Evolutionary conservation across 2,888 invertebrate genomes (phyloP), one percentile per base, ranked within the genome.

Genomic region (Drepanosiphum platanoidis): DNA sequence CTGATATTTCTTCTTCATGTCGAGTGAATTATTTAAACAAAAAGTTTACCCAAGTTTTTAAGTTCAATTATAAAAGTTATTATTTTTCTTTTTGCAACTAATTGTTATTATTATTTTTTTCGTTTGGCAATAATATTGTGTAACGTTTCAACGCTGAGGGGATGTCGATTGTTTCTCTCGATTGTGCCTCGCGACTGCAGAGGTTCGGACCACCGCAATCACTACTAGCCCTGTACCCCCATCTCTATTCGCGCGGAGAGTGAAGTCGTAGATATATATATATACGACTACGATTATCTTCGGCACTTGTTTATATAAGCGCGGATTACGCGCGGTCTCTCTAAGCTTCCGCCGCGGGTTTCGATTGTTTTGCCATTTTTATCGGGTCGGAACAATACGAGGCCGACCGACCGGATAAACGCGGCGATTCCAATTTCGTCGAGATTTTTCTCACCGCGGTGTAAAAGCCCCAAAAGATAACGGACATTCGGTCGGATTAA

Each of bases 401-500:
- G 36, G 77, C 9, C 8, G 22, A 66, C 30, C 22, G 42, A 39
- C 36, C 32, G 52, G 32, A 75, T 34, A n/a, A 52, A 75, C 75
- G 52, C 46, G 52, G 30, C 80, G 27, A 80, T 70, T 80, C 68
- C 80, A 80, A 81, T 81, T 71, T 36, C 71, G 52, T 30, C 0
- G 30, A 71, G 71, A 81, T 71, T 81, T 58, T 39, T 71, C 81
- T 27, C 58, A 22, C 81, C 81, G 71, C 71, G 7, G 39, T n/a
- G n/a, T n/a, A n/a, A 71, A 30, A 71, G 64, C 61, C 39, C 68
- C 79, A 46, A 74, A 46, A 74, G 74, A 83, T 74, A 83, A 70
- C 82, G 64, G 46, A 83, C 72, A 74, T 74, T 74, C 82, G 82
- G 74, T 42, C 46, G 82, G 82, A 83, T 83, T 83, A 83, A 81